phyloP scores from a whole-genome alignment of 2,888 invertebrate species.

The Hyppa rectilinea region DNA sequence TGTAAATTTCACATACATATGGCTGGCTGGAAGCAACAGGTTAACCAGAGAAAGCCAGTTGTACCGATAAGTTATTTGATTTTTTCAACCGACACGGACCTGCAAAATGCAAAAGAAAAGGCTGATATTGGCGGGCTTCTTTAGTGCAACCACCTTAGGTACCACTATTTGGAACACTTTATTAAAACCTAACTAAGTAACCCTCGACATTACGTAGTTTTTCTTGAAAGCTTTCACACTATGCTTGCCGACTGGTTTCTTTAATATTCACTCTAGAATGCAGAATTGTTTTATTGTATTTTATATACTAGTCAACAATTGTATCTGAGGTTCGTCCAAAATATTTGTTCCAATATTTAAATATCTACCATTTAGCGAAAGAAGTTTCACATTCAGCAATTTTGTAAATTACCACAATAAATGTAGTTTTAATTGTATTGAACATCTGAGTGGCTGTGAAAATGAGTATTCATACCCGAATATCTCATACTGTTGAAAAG shows the following conservation, averaged over 20 bases:
- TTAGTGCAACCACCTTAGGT: too few species aligned
- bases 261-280: neutral
- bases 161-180: slow-evolving; percentile 8
- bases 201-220: neutral
- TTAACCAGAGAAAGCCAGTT: too few species aligned
- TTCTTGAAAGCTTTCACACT: slow-evolving; percentile 19
- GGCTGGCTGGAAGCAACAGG: too few species aligned
- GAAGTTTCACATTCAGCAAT: neutral
- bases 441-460: neutral
- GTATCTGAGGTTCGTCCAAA: neutral
- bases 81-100: too few species aligned
- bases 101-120: too few species aligned
- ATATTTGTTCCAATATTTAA: neutral
- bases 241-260: neutral
- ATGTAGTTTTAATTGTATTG: neutral
- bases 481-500: neutral
- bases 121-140: too few species aligned
- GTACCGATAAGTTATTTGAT: too few species aligned
- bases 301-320: neutral
- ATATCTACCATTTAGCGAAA: slow-evolving; percentile 2
- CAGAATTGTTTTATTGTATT: neutral
- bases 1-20: neutral
- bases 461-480: neutral
- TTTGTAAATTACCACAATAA: slow-evolving; percentile 1
- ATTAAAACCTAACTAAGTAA: slow-evolving; percentile 7